Conservation (phyloP, 2,797 vertebrate species). For the Varecia variegata region DNA sequence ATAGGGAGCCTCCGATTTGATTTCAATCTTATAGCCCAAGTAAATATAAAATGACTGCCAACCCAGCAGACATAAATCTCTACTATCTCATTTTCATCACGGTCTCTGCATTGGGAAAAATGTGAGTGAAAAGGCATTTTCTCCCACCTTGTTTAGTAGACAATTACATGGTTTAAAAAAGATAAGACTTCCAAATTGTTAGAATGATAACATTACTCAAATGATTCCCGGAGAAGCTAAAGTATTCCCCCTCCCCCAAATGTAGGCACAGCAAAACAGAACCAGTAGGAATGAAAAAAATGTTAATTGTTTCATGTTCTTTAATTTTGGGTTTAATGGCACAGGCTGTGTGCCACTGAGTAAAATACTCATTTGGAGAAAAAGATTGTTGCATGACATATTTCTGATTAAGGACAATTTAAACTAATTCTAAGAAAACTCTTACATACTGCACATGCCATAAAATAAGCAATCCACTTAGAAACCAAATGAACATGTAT, state of each 20-base stretch:
- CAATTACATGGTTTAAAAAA: conserved; percentile 64
- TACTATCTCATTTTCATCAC: conserved; percentile 68
- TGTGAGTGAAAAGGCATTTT: conserved; percentile 62
- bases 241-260: not conserved
- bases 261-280: conserved; percentile 1
- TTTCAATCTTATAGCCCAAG: conserved; percentile 60
- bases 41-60: conserved; percentile 75
- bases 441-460: not conserved
- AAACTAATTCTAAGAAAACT: conserved; percentile 56
- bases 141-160: conserved; percentile 59
- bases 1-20: conserved; percentile 63
- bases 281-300: conserved; percentile 55
- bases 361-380: conserved; percentile 55
- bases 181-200: conserved; percentile 62
- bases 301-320: conserved; percentile 57
- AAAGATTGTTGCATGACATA: conserved; percentile 32
- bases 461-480: conserved; percentile 26
- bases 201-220: not conserved
- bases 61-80: conserved; percentile 59
- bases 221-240: conserved; percentile 12
- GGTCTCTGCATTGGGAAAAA: conserved; percentile 39
- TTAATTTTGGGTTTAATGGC: conserved; percentile 58
- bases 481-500: conserved; percentile 10
- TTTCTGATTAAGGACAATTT: conserved; percentile 58
- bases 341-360: conserved; percentile 18